Percentiles rank a stretch among this genome's conserved stretches.
Evolutionary conservation across 1,140 invertebrate genomes (phyloP).

Genomic region (Calliopsis andreniformis): DNA sequence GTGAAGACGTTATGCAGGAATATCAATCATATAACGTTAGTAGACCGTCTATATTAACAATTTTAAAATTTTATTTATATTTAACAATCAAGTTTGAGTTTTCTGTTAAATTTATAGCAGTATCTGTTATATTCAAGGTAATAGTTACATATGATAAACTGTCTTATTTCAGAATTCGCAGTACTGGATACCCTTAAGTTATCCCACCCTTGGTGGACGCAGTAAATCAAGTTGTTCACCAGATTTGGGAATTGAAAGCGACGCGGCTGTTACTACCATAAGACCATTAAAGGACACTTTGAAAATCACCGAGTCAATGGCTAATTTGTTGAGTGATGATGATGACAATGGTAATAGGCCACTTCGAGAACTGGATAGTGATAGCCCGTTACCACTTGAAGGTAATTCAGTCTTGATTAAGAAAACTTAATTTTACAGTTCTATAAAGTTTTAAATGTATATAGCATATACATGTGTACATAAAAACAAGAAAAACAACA

Average conservation of each 20-base stretch:
- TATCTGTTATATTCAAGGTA: too few species aligned
- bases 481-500: too few species aligned
- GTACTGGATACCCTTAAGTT: conserved; percentile 75
- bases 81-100: neutral
- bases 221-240: conserved; percentile 84
- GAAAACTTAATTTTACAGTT: too few species aligned
- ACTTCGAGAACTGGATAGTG: conserved; percentile 68
- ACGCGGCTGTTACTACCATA: conserved; percentile 79
- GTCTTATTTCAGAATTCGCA: conserved; percentile 64
- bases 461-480: too few species aligned
- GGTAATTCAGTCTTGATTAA: conserved; percentile 59
- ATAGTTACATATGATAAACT: conserved; percentile 56
- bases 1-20: conserved; percentile 72
- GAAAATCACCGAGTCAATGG: conserved; percentile 83
- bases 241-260: conserved; percentile 88
- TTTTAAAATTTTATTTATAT: neutral
- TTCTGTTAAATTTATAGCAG: too few species aligned
- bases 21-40: conserved; percentile 74
- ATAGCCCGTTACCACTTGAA: conserved; percentile 77
- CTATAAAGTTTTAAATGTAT: too few species aligned
- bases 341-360: conserved; percentile 68
- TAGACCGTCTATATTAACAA: neutral
- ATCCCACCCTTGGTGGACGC: conserved; percentile 64
- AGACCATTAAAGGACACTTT: conserved; percentile 80
- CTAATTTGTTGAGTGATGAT: conserved; percentile 81